Percentiles rank a stretch among this genome's conserved stretches.
Evolutionary conservation across 2,797 vertebrate genomes (phyloP).

Genomic region (Corythornis leucogaster): DNA sequence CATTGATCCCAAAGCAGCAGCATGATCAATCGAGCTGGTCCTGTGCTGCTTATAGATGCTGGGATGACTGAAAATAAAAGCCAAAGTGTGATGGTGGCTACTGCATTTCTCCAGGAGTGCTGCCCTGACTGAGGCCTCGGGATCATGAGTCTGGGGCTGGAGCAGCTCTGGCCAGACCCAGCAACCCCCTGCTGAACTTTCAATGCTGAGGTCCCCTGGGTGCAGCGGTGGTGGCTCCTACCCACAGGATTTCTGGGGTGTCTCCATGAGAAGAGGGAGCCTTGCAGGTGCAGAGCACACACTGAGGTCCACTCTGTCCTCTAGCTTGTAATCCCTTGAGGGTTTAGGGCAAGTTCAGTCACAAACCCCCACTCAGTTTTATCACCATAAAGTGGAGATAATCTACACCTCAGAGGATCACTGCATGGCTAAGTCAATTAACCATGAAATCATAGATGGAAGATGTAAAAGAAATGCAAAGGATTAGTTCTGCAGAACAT

Average conservation of each 20-base stretch:
- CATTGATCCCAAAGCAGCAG: neutral
- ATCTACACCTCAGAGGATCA: constrained; percentile 46
- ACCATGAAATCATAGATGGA: constrained; percentile 57
- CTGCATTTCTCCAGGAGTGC: neutral
- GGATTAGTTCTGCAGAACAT: constrained; percentile 31
- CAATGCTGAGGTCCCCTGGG: neutral
- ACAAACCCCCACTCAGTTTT: neutral
- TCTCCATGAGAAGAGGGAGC: neutral
- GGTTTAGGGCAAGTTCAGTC: neutral
- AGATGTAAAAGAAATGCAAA: constrained; percentile 46
- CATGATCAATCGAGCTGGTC: accelerated
- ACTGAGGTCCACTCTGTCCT: neutral
- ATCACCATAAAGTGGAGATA: constrained; percentile 24
- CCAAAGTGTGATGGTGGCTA: accelerated
- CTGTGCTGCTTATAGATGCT: neutral
- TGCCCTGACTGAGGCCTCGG: neutral
- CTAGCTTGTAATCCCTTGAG: neutral
- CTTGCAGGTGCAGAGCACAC: neutral
- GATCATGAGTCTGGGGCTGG: accelerated
- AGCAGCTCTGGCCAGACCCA: neutral
- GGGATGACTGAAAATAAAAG: constrained; percentile 6
- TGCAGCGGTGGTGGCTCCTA: accelerated
- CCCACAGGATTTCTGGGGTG: accelerated
- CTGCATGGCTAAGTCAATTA: constrained; percentile 54
- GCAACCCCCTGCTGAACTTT: neutral